Conservation (phyloP, 2,888 invertebrate species). For the Ptycholaimellus sp. region DNA sequence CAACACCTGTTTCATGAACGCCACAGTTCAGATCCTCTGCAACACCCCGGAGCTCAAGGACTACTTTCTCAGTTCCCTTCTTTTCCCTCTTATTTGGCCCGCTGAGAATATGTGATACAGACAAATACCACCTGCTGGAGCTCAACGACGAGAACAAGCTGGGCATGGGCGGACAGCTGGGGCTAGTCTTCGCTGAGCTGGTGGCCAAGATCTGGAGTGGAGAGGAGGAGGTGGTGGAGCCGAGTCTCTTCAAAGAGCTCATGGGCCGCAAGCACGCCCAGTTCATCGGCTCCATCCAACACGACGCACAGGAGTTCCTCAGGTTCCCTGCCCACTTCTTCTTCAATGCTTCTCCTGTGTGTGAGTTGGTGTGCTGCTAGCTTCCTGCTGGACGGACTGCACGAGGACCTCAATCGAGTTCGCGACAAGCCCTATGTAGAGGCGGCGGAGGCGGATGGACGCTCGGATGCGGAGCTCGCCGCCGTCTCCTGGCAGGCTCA, state of each 20-base stretch:
- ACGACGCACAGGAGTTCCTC: constrained; percentile 36
- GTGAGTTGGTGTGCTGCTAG: constrained; percentile 34
- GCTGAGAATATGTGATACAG: not conserved
- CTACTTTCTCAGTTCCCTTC: constrained; percentile 29
- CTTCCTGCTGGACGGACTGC: constrained; percentile 28
- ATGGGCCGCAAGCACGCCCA: constrained; percentile 32
- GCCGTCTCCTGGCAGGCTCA: constrained; percentile 32
- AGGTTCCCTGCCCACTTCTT: constrained; percentile 32
- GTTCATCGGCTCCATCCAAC: constrained; percentile 34
- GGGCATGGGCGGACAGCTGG: constrained; percentile 33
- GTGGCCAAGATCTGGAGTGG: constrained; percentile 32
- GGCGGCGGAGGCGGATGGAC: constrained; percentile 26
- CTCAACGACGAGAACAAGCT: no score
- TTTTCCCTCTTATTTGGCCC: not conserved
- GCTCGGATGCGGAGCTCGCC: constrained; percentile 30
- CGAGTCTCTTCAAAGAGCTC: constrained; percentile 29
- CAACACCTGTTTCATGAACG: constrained; percentile 36
- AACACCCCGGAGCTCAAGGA: constrained; percentile 32
- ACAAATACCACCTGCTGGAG: constrained; percentile 10
- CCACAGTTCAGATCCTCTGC: constrained; percentile 32
- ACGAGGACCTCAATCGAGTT: constrained; percentile 31
- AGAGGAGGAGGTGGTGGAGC: constrained; percentile 27
- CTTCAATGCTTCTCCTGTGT: no score
- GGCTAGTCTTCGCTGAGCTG: constrained; percentile 31
- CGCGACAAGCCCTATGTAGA: constrained; percentile 28